Conservation (phyloP, 2,888 invertebrate genomes). For the Ochropleura leucogaster region DNA sequence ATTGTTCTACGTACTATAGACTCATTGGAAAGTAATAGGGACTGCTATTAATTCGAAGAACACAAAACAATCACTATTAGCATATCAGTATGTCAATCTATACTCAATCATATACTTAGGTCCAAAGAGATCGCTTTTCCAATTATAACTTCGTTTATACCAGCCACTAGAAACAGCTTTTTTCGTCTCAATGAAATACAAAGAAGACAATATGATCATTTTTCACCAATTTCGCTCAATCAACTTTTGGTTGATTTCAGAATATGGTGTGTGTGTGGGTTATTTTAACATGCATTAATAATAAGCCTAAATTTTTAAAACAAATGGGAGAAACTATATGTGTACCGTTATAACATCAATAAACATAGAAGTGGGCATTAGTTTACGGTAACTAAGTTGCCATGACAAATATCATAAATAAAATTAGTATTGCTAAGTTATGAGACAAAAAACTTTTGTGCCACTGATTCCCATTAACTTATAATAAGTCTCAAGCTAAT, state of each 20-base stretch:
- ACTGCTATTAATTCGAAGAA: neutral
- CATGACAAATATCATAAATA: neutral
- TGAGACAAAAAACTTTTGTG: no score
- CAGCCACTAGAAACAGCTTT: neutral
- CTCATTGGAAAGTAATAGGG: neutral
- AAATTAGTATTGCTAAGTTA: no score
- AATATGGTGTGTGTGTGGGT: no score
- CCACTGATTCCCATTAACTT: no score
- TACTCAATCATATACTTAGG: neutral
- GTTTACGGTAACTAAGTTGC: conserved; percentile 50
- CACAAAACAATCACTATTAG: conserved; percentile 5
- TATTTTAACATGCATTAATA: no score
- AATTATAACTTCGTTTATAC: neutral
- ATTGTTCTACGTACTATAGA: neutral
- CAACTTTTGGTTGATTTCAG: no score
- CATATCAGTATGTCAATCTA: conserved; percentile 9
- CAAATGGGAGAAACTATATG: neutral
- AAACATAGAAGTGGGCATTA: conserved; percentile 39
- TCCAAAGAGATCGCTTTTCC: neutral
- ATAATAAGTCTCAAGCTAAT: no score
- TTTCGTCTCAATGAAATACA: neutral
- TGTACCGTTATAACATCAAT: conserved; percentile 31
- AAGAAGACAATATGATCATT: neutral
- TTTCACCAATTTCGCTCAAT: neutral
- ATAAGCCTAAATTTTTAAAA: neutral